Conservation (phyloP, 2,888 invertebrate species). For the Scaptomyza caliginosa region DNA sequence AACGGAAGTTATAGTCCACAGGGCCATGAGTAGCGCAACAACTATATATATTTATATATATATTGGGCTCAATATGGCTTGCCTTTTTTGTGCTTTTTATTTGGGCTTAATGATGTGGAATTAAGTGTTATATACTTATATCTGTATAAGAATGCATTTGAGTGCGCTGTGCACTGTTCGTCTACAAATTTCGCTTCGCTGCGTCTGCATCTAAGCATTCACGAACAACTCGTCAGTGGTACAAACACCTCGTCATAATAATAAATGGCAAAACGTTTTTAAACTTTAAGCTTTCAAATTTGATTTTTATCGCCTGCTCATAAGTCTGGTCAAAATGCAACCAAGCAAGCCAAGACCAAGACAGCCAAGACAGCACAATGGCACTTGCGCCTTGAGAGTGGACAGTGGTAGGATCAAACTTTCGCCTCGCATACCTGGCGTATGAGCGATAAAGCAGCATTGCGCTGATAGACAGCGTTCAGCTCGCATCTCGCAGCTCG, state of each 20-base stretch:
- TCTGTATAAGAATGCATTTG: conserved; percentile 20
- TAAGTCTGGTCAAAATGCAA: conserved; percentile 38
- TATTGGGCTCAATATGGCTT: neutral
- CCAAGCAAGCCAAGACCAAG: neutral
- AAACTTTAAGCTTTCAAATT: conserved; percentile 58
- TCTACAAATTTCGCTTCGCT: conserved; percentile 49
- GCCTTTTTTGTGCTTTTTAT: neutral
- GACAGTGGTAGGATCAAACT: neutral
- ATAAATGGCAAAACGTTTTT: conserved; percentile 57
- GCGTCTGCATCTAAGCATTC: conserved; percentile 19
- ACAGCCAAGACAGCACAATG: neutral
- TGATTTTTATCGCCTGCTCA: conserved; percentile 63
- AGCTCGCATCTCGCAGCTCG: neutral
- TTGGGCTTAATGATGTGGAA: conserved; percentile 48
- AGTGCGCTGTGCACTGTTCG: conserved; percentile 33
- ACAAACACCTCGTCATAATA: conserved; percentile 55
- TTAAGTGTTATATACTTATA: conserved; percentile 43
- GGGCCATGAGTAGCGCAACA: conserved; percentile 4
- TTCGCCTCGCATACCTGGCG: conserved; percentile 46
- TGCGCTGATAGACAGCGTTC: conserved; percentile 34
- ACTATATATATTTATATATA: neutral
- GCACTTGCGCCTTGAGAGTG: conserved; percentile 33
- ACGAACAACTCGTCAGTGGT: conserved; percentile 22
- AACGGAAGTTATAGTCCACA: conserved; percentile 35
- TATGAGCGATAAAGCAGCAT: conserved; percentile 46